Percentiles rank a stretch among this genome's conserved stretches.
Conservation (phyloP, 2,113 vertebrate genomes). For the Delphinus delphis region DNA sequence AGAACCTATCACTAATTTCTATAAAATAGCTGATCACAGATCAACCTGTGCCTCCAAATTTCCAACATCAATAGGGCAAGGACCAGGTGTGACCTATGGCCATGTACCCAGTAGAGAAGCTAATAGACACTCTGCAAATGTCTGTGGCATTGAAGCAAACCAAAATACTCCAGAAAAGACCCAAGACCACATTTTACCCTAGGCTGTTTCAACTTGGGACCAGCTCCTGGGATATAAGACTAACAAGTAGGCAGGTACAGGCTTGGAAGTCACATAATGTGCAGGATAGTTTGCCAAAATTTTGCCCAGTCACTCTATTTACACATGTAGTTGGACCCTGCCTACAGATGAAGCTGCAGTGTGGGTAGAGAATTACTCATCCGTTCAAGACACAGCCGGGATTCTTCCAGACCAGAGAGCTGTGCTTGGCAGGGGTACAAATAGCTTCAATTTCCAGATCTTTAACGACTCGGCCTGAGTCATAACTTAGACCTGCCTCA, state of each 20-base stretch:
- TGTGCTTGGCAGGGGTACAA: conserved; percentile 64
- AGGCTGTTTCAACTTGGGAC: not conserved
- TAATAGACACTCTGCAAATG: not conserved
- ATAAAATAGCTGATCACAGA: not conserved
- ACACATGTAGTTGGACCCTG: not conserved
- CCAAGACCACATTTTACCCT: not conserved
- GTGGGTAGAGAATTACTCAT: conserved; percentile 52
- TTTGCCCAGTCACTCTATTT: not conserved
- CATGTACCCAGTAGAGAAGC: not conserved
- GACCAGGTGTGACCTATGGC: not conserved
- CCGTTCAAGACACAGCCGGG: conserved; percentile 13
- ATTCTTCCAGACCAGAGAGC: conserved; percentile 63
- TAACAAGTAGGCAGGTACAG: not conserved
- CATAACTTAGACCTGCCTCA: conserved; percentile 69
- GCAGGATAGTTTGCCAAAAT: not conserved
- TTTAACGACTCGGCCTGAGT: conserved; percentile 58
- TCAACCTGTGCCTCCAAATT: not conserved
- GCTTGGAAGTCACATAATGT: not conserved
- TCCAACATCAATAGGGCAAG: not conserved
- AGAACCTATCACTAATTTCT: not conserved
- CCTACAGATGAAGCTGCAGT: not conserved
- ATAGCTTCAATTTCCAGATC: conserved; percentile 76
- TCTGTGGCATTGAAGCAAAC: not conserved
- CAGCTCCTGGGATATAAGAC: not conserved
- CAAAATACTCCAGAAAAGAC: not conserved